Conservation (phyloP, 2,113 vertebrate species). For the Ranitomeya variabilis region DNA sequence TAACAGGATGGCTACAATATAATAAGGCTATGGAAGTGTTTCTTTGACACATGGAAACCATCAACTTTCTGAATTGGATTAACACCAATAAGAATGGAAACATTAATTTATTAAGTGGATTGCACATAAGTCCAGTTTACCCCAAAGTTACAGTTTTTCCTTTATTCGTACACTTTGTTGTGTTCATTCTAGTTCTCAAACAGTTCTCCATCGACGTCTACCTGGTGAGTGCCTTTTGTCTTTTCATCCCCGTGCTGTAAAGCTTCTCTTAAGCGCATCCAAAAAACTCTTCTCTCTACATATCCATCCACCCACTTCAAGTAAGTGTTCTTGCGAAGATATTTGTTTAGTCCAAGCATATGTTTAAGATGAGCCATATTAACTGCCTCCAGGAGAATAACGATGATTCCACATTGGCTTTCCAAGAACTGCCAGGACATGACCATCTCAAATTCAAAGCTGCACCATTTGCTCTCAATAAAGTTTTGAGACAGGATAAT, state of each 20-base stretch:
- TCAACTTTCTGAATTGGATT: neutral
- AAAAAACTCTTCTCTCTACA: constrained; percentile 70
- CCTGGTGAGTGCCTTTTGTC: neutral
- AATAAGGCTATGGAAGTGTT: too few relatives aligned
- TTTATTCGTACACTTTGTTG: neutral
- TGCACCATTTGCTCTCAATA: constrained; percentile 77
- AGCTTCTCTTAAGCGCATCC: constrained; percentile 71
- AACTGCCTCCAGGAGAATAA: constrained; percentile 72
- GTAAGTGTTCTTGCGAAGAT: constrained; percentile 76
- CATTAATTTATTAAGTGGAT: neutral
- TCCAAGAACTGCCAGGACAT: constrained; percentile 79
- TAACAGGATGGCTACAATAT: too few relatives aligned
- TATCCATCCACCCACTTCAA: constrained; percentile 73
- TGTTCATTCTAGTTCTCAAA: constrained; percentile 32
- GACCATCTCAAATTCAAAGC: constrained; percentile 77
- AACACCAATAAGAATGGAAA: neutral
- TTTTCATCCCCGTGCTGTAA: neutral
- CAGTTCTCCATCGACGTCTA: neutral
- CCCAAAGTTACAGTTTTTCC: too few relatives aligned
- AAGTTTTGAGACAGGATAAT: constrained; percentile 74
- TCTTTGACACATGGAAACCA: neutral
- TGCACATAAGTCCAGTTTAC: neutral
- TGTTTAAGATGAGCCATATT: constrained; percentile 67
- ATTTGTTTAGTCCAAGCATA: constrained; percentile 71
- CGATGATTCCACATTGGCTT: constrained; percentile 70